Percentiles rank a stretch among this genome's conserved stretches.
These are phyloP conservation scores for Dryococelus australis DNA, from an alignment of 2,888 invertebrate genomes.

Conservation along the genomic window DNA sequence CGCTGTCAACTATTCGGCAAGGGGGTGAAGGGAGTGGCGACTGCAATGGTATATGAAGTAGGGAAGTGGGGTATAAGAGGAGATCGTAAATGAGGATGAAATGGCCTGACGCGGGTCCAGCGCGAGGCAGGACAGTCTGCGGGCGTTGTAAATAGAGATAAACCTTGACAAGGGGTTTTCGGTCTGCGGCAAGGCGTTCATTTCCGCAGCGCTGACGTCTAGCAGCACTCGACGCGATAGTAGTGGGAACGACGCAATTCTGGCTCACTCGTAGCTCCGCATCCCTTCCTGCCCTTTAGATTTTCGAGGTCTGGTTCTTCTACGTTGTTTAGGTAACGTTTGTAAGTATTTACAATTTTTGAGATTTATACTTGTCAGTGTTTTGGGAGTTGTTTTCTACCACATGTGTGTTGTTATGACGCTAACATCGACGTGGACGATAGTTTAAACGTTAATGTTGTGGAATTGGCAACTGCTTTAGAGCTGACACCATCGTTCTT, in stretches of 20 bases:
- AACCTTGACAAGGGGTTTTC: not conserved
- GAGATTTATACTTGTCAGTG: too few species aligned
- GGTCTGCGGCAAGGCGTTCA: not conserved
- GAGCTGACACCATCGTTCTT: too few species aligned
- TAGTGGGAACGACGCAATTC: not conserved
- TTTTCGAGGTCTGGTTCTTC: not conserved
- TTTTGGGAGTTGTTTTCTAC: too few species aligned
- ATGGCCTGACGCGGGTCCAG: not conserved
- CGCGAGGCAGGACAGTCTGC: not conserved
- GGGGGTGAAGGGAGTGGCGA: not conserved
- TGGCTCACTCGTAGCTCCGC: not conserved
- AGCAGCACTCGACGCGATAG: not conserved
- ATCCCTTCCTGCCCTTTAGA: too few species aligned
- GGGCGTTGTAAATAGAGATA: not conserved
- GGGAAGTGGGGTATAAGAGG: not conserved
- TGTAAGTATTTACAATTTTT: too few species aligned
- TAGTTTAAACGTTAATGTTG: too few species aligned
- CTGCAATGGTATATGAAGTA: not conserved
- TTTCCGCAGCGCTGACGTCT: not conserved
- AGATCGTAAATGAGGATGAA: slow-evolving; percentile 9
- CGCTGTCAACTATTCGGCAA: not conserved
- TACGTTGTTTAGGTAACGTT: too few species aligned
- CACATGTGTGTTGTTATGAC: too few species aligned
- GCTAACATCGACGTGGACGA: too few species aligned
- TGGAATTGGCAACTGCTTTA: too few species aligned